Percentiles rank a stretch among this genome's conserved stretches.
These are phyloP conservation scores for Lycocorax pyrrhopterus DNA, from an alignment of 2,113 vertebrate genomes.

Conservation along the genomic window DNA sequence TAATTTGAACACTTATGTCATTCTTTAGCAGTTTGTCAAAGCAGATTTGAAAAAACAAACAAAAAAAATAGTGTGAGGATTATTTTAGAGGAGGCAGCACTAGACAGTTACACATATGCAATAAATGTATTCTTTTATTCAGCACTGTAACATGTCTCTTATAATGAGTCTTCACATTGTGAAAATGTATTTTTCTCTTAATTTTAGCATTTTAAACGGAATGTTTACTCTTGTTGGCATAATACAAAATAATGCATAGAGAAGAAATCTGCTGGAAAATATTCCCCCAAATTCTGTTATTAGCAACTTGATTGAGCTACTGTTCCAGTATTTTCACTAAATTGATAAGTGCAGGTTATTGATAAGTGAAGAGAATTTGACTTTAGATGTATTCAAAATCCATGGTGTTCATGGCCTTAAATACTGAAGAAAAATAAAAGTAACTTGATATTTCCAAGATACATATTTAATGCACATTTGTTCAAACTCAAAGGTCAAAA, in stretches of 20 bases:
- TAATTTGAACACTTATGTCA: background rate
- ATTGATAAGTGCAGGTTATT: background rate
- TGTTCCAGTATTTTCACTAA: background rate
- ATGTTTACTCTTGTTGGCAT: background rate
- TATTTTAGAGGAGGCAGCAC: background rate
- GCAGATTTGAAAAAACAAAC: background rate
- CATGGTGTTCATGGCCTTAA: background rate
- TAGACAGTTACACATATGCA: background rate
- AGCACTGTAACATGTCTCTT: background rate
- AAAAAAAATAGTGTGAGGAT: background rate
- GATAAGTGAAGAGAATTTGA: background rate
- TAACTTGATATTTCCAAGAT: background rate
- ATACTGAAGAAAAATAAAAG: background rate
- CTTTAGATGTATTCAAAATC: background rate
- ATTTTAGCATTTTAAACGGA: background rate
- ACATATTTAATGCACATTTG: background rate
- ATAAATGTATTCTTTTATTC: background rate
- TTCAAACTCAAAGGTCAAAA: background rate
- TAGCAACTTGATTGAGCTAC: background rate
- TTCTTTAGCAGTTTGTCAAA: background rate
- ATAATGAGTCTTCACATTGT: background rate
- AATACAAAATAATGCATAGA: background rate
- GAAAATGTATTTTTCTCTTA: background rate
- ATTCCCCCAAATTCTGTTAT: background rate
- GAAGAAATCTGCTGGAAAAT: background rate